These are phyloP conservation scores for Drosophila bifasciata DNA, from an alignment of 1,140 invertebrate genomes.

Conservation along the genomic window DNA sequence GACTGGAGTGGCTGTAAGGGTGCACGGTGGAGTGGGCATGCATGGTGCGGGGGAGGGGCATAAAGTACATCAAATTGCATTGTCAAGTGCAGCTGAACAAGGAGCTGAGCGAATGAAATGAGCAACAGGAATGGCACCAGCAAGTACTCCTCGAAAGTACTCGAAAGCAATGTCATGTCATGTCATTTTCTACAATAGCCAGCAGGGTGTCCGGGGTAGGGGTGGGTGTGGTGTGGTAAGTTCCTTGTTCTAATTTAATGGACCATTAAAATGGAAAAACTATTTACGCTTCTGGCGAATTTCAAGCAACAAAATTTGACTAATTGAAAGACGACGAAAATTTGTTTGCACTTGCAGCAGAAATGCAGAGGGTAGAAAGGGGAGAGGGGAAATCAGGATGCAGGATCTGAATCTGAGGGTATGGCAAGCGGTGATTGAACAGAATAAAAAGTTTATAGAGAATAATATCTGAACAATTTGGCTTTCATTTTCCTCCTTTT, in stretches of 20 bases:
- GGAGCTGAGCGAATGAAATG: slow-evolving; percentile 14
- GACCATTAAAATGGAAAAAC: slow-evolving; percentile 17
- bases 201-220: not conserved
- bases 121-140: slow-evolving; percentile 37
- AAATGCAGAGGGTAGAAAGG: not conserved
- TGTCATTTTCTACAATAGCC: not conserved
- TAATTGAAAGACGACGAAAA: slow-evolving; percentile 49
- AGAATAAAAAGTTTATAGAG: too few relatives aligned
- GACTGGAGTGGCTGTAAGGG: not conserved
- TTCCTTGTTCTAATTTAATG: slow-evolving; percentile 21
- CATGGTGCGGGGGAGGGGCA: too few relatives aligned
- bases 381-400: too few relatives aligned
- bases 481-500: too few relatives aligned
- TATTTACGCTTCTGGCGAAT: slow-evolving; percentile 25
- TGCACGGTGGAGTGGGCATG: too few relatives aligned
- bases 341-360: slow-evolving; percentile 14
- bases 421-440: too few relatives aligned
- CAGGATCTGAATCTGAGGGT: too few relatives aligned
- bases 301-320: slow-evolving; percentile 56
- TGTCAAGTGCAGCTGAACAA: slow-evolving; percentile 57
- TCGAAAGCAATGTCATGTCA: slow-evolving; percentile 17
- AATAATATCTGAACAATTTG: too few relatives aligned
- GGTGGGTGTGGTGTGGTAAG: too few relatives aligned
- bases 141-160: slow-evolving; percentile 20
- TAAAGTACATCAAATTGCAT: slow-evolving; percentile 51